Conservation (phyloP, 2,888 invertebrate species). For the Steinernema carpocapsae region DNA sequence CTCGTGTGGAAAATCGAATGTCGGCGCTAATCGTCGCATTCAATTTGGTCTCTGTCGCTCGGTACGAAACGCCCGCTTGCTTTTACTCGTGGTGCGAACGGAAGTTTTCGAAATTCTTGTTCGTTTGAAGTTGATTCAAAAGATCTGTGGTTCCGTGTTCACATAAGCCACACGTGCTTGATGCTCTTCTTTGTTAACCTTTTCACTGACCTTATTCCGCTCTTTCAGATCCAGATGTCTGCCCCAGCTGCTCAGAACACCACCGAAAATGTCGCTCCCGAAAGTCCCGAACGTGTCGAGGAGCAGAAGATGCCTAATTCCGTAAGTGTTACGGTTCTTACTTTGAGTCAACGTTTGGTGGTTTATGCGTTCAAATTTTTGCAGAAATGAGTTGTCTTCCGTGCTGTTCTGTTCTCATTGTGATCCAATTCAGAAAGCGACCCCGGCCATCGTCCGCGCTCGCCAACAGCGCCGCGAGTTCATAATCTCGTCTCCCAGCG, state of each 20-base stretch:
- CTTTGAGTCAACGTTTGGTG: neutral
- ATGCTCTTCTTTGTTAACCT: neutral
- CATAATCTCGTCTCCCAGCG: neutral
- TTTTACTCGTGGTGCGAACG: neutral
- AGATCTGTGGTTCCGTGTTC: neutral
- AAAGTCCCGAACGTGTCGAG: neutral
- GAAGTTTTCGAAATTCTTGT: neutral
- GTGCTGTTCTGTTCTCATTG: too few species aligned
- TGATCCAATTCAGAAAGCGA: conserved; percentile 1
- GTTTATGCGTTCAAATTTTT: neutral
- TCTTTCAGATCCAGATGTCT: conserved; percentile 19
- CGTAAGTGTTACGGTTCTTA: neutral
- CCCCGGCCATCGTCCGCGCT: conserved; percentile 21
- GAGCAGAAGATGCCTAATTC: neutral
- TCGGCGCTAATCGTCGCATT: conserved; percentile 28
- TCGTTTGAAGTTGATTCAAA: neutral
- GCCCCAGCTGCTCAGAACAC: neutral
- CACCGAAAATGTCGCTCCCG: conserved; percentile 20
- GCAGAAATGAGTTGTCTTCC: too few species aligned
- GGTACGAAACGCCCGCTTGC: neutral
- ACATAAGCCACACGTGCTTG: neutral
- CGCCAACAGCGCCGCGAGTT: conserved; percentile 32
- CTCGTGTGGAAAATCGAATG: neutral
- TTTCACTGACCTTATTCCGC: neutral
- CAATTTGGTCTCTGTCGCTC: neutral